A percentile compares a stretch with the other conserved stretches of the same genome.
Conservation (phyloP, 2,113 vertebrate species). For the Cygnus atratus region DNA sequence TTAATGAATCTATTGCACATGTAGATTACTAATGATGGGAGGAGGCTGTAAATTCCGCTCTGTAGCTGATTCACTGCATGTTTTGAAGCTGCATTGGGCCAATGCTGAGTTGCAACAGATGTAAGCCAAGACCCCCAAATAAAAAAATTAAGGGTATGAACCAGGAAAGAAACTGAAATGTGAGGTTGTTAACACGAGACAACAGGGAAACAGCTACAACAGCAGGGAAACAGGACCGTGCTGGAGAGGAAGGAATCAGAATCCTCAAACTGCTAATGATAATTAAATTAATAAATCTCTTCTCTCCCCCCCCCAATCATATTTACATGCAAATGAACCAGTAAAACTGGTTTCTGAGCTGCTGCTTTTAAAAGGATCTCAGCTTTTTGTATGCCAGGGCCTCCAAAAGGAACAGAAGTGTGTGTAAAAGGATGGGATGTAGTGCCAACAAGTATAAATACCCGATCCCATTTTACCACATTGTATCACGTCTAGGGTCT, state of each 20-base stretch:
- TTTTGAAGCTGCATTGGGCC: background rate
- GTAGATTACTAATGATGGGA: background rate
- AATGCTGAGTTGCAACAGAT: background rate
- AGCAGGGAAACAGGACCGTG: background rate
- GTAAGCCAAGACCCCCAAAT: background rate
- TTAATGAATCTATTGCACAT: background rate
- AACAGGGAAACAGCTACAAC: background rate
- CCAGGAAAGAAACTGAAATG: background rate
- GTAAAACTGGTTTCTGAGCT: fast-evolving
- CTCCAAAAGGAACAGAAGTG: background rate
- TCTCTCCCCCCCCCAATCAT: background rate
- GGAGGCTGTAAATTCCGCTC: background rate
- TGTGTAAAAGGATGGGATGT: background rate
- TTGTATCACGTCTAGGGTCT: fast-evolving
- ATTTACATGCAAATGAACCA: background rate
- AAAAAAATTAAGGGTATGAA: background rate
- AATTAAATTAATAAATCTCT: background rate
- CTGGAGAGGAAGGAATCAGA: background rate
- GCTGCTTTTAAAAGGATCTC: background rate
- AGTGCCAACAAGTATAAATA: background rate
- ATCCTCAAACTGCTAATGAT: background rate
- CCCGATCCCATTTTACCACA: fast-evolving
- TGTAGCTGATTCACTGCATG: background rate
- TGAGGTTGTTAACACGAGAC: background rate
- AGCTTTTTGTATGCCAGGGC: background rate